Evolutionary conservation across 2,797 vertebrate genomes (phyloP), one percentile per base, ranked within the genome.

Genomic region (Scomberomorus guttatus): DNA sequence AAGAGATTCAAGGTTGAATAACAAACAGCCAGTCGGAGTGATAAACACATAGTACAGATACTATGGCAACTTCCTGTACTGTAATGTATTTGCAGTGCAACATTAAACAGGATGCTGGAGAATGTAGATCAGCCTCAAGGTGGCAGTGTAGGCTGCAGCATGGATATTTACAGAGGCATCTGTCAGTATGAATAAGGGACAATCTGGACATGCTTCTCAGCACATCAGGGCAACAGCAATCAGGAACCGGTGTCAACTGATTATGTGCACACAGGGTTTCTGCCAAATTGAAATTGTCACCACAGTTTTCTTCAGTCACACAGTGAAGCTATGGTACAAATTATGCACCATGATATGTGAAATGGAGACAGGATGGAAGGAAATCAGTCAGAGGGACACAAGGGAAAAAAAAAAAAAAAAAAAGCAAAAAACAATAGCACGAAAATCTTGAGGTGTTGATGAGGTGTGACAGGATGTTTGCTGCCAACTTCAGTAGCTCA

Each of bases 241-340:
- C 90, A 89, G 82, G 72, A 87, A 82, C 67, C 67, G 68, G 81
- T 89, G 86, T 92, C 87, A 90, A 83, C 86, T 92, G 86, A 90
- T 89, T 87, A 89, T 72, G 72, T 83, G 61, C 87, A 87, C 75
- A 81, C 80, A 60, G 77, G 83, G 68, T 83, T 87, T 89, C 83
- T 86, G 86, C 78, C 89, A 92, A 92, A 92, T 92, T 89, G 80
- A 89, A 92, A 94, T 87, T 90, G 93, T 92, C 93, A 90, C 87
- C 83, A 86, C 72, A 79, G 84, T 87, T 91, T 86, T 80, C 80
- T 74, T 79, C 81, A 89, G 92, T 92, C 89, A 79, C 85, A 89
- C 84, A 71, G 73, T 75, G 79, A 84, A 58, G 66, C 83, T 75
- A 46, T 73, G 81, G 88, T 89, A 89, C 70, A 89, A 93, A 93